Conservation (phyloP, 37 sponge, comb jelly and placozoan species). For the Hexactinellida sp. region DNA sequence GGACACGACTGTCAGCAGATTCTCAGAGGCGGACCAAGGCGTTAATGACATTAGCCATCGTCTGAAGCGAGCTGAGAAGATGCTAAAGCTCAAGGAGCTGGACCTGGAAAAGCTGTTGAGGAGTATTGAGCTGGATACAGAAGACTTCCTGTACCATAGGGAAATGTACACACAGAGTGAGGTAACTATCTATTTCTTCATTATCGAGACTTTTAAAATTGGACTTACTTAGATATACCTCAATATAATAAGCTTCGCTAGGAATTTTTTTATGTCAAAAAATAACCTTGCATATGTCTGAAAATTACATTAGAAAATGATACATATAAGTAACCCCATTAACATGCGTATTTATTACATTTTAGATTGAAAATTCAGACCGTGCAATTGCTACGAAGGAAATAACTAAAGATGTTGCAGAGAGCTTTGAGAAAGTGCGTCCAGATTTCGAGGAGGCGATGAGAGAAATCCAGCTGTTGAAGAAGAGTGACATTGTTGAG, state of each 20-base stretch:
- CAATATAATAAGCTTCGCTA: too few species aligned
- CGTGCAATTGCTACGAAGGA: background rate
- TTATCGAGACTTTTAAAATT: too few species aligned
- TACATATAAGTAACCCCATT: too few species aligned
- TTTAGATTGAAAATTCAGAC: background rate
- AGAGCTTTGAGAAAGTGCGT: constrained; percentile 35
- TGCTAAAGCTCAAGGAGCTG: background rate
- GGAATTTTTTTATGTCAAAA: too few species aligned
- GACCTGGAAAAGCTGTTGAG: background rate
- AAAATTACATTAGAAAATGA: too few species aligned
- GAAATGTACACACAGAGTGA: background rate
- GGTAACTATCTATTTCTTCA: background rate
- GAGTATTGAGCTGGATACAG: background rate
- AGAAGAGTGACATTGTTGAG: constrained; percentile 46
- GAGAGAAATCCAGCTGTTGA: constrained; percentile 27
- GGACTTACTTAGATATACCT: too few species aligned
- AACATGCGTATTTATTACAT: background rate
- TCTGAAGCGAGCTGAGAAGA: background rate
- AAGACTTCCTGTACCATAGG: background rate
- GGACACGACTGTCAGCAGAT: background rate
- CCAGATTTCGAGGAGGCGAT: constrained; percentile 38
- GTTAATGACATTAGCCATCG: background rate
- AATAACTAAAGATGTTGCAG: constrained; percentile 33
- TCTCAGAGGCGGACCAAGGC: background rate
- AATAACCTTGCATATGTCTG: too few species aligned